A percentile compares a stretch with the other conserved stretches of the same genome.
phyloP scores from a whole-genome alignment of 2,113 vertebrate genomes.

The Suncus etruscus region DNA sequence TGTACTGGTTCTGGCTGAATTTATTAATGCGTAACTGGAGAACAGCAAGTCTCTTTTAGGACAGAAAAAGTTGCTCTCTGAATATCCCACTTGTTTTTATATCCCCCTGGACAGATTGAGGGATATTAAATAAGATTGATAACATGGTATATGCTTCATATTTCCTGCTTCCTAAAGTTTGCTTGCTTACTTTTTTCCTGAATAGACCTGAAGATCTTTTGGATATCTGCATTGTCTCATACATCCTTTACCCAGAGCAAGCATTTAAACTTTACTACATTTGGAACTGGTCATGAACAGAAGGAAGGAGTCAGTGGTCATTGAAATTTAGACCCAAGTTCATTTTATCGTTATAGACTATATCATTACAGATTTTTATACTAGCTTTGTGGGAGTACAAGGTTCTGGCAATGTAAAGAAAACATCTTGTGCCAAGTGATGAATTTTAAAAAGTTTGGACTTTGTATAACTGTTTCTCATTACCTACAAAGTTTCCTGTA shows the following conservation, averaged over 20 bases:
- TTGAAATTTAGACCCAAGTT: not conserved
- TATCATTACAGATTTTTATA: not conserved
- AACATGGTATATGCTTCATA: not conserved
- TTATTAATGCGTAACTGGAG: not conserved
- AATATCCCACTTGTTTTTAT: not conserved
- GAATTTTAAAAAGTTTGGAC: not conserved
- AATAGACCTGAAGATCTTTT: not conserved
- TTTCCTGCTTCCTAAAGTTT: not conserved
- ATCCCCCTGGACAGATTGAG: not conserved
- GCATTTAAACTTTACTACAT: not conserved
- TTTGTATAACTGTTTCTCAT: too few relatives aligned
- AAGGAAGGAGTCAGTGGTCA: not conserved
- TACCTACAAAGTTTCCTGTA: too few relatives aligned
- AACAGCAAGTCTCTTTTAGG: not conserved
- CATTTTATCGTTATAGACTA: not conserved
- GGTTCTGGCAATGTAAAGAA: slow-evolving; percentile 3
- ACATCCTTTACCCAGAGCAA: not conserved
- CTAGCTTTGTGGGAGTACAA: not conserved
- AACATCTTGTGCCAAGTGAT: not conserved
- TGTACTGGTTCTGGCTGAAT: not conserved
- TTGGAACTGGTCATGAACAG: not conserved
- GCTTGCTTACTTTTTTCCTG: slow-evolving; percentile 16
- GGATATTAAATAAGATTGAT: not conserved
- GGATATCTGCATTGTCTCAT: not conserved
- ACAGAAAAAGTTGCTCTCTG: not conserved